Base-by-base conservation (phyloP, 2,888 invertebrate species). In the Andrena marginata region DNA sequence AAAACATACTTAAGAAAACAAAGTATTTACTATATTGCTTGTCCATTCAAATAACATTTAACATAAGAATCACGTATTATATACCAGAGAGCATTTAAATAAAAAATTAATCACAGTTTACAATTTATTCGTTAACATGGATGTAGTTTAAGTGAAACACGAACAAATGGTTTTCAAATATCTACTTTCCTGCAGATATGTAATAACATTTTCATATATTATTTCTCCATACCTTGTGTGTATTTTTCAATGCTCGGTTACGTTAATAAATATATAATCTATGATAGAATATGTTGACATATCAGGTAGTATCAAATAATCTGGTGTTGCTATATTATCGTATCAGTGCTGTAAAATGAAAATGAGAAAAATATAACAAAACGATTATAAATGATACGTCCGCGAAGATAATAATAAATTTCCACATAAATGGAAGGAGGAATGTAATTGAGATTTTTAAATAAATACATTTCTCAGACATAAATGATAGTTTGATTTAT, bases 171-270 rank as follows among this genome's bases (percentile, higher is more conserved):
- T 51, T 33, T 64, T 62, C n/a, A 54, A 76, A 35, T 31, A 51
- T 42, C 48, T 35, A 6, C 54, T 78, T 71, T 48, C 26, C 7
- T 62, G n/a, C 3, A 69, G n/a, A 60, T 54, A n/a, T 42, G 42
- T 42, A 42, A 42, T 42, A 42, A 42, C 73, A 78, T 48, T 70
- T 56, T 73, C 29, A 70, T 67, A 68, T 68, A 31, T 79, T 59
- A 56, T 85, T 86, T 89, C 89, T 89, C 89, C 84, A 88, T 89
- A 89, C 89, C 89, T 89, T 89, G 89, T 89, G 88, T 84, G 23
- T 77, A 70, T 49, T 51, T 62, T 68, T 72, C 42, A 75, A 60
- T 75, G 62, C 51, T 75, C 77, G 31, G 73, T 64, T 73, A 13
- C 59, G 51, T 23, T 68, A 70, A 71, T 49, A 80, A 78, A 65